A percentile compares a stretch with the other conserved stretches of the same genome.
Conservation (phyloP, 2,888 invertebrate genomes). For the Seira musarum region DNA sequence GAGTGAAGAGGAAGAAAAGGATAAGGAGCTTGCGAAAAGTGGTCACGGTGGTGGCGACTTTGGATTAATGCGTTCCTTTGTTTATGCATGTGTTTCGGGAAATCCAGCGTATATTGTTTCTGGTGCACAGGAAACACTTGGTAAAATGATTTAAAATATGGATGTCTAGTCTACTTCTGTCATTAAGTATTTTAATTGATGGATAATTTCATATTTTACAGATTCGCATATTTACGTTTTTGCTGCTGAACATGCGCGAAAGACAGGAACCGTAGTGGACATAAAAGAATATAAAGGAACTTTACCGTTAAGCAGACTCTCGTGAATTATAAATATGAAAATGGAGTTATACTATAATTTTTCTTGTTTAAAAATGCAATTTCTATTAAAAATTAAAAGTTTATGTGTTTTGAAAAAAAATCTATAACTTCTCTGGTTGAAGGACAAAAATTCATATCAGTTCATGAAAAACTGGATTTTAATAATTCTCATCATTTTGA, state of each 20-base stretch:
- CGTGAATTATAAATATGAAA: too few relatives aligned
- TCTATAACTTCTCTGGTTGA: too few relatives aligned
- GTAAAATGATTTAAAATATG: conserved; percentile 45
- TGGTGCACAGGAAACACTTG: conserved; percentile 66
- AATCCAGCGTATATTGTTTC: conserved; percentile 63
- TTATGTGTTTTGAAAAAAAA: too few relatives aligned
- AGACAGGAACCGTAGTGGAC: conserved; percentile 59
- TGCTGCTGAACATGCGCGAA: conserved; percentile 67
- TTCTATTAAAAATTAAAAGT: too few relatives aligned
- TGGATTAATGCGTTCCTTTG: conserved; percentile 61
- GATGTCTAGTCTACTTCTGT: not conserved
- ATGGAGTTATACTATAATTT: too few relatives aligned
- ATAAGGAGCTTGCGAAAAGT: conserved; percentile 43
- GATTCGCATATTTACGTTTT: conserved; percentile 69
- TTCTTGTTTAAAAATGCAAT: too few relatives aligned
- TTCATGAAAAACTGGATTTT: too few relatives aligned
- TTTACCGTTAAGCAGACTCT: conserved; percentile 27
- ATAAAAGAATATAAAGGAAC: conserved; percentile 64
- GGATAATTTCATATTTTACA: conserved; percentile 33
- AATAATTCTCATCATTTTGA: too few relatives aligned
- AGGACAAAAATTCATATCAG: too few relatives aligned
- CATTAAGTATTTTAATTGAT: not conserved
- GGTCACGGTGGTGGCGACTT: conserved; percentile 67
- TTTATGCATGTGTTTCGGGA: conserved; percentile 65
- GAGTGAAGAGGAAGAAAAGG: conserved; percentile 34